Conservation (phyloP, 92 coral and sea anemone species). For the Heliopora coerulea region DNA sequence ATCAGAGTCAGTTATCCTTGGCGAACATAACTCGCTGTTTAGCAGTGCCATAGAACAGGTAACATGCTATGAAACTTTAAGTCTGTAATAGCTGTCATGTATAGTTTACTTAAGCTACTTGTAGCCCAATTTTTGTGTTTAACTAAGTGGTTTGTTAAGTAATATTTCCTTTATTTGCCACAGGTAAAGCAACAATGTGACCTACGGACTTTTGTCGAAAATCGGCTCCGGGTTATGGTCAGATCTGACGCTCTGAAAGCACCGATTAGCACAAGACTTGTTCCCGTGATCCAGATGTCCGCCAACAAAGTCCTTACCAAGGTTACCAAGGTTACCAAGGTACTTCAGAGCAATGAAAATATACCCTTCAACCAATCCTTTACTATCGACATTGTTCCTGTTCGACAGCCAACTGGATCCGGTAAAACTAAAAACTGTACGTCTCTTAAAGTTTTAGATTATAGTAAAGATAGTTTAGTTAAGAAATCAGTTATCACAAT, state of each 20-base stretch:
- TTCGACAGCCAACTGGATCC: constrained; percentile 37
- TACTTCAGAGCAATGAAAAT: constrained; percentile 35
- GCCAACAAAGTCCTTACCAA: constrained; percentile 35
- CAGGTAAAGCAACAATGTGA: constrained; percentile 11
- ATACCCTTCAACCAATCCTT: constrained; percentile 21
- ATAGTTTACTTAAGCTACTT: no score
- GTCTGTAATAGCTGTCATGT: no score
- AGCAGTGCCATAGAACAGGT: no score
- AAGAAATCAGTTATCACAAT: constrained; percentile 16
- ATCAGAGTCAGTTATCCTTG: no score
- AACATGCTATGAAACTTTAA: no score
- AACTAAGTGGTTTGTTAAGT: no score
- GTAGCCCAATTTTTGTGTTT: no score
- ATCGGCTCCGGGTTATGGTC: constrained; percentile 30
- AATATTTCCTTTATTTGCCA: no score
- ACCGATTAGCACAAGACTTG: constrained; percentile 42
- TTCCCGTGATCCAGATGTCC: constrained; percentile 33
- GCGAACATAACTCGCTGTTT: no score
- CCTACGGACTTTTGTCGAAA: background rate
- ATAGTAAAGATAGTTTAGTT: background rate
- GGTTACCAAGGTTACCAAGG: constrained; percentile 32
- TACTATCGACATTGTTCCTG: constrained; percentile 20
- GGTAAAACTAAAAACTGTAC: constrained; percentile 18
- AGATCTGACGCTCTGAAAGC: constrained; percentile 5
- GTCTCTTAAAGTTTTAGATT: constrained; percentile 5